Evolutionary conservation across 2,888 invertebrate genomes (phyloP), one percentile per base, ranked within the genome.

Genomic region (Gastrophysa polygoni): DNA sequence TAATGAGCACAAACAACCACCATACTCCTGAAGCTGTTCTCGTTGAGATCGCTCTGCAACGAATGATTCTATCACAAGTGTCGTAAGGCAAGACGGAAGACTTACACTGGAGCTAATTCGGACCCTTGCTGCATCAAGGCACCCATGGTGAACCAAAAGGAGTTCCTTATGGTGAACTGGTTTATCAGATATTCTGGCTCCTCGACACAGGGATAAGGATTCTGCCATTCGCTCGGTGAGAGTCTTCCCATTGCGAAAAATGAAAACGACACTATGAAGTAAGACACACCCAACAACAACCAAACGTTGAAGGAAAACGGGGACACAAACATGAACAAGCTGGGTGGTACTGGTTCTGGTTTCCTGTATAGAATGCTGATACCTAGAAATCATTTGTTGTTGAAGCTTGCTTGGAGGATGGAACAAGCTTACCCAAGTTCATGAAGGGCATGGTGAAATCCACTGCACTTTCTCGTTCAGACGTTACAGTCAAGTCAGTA

Each of bases 381-480:
- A 44, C 93, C 93, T 85, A 73, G 20, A 64, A 68, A 38, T 57
- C 46, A n/a, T n/a, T n/a, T 11, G 47, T 58, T 1, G 1, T 46
- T 24, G 24, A 46, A 44, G 20, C 20, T 51, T 58, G 21, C n/a
- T n/a, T n/a, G n/a, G n/a, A n/a, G n/a, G n/a, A n/a, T n/a, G n/a
- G n/a, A n/a, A n/a, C n/a, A 47, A 56, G 63, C 69, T 78, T 78
- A 87, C 88, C 90, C 67, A 98, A 85, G 80, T 94, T 95, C 92
- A 98, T 95, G 77, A 96, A 98, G 0, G 97, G 97, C 82, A 93
- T 93, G 0, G 96, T 96, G 76, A 98, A 98, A 81, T 97, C 96
- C 0, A 95, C 95, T 14, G 90, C 94, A 74, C 86, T 88, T 78
- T 96, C 94, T 32, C 98, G 86, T 67, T 91, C 90, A 48, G 96